A percentile compares a stretch with the other conserved stretches of the same genome.
These are phyloP conservation scores for Euzophera pinguis DNA, from an alignment of 2,888 invertebrate genomes.

Conservation along the genomic window DNA sequence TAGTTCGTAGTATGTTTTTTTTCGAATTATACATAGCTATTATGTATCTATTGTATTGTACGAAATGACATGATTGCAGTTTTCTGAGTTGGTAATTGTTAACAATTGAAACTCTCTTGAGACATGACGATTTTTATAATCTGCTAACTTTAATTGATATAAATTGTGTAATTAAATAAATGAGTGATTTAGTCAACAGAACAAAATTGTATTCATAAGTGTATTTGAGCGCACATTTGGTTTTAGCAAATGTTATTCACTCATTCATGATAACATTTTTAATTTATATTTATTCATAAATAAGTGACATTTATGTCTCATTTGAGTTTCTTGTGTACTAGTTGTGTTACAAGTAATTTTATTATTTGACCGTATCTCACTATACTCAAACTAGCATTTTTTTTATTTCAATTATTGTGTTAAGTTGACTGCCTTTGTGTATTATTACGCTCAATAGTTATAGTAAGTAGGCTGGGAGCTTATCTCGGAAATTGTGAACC, in stretches of 20 bases:
- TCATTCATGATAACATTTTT: neutral
- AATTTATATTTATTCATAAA: neutral
- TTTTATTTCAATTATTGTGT: constrained; percentile 48
- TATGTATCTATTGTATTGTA: constrained; percentile 13
- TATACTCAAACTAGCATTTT: constrained; percentile 74
- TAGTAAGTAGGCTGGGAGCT: constrained; percentile 40
- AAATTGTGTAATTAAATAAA: neutral
- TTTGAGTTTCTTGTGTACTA: constrained; percentile 25
- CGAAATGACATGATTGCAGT: constrained; percentile 15
- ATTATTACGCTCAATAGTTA: constrained; percentile 74
- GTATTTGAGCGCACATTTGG: neutral
- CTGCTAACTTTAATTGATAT: neutral
- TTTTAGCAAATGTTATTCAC: neutral
- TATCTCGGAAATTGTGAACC: constrained; percentile 20
- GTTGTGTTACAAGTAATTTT: constrained; percentile 33
- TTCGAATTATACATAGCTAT: constrained; percentile 17
- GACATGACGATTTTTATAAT: neutral
- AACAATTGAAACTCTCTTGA: neutral
- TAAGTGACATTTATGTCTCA: neutral
- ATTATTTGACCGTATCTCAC: constrained; percentile 54
- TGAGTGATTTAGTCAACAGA: constrained; percentile 1
- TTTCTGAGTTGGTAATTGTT: constrained; percentile 8
- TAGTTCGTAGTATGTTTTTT: constrained; percentile 39
- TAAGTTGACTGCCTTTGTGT: constrained; percentile 72
- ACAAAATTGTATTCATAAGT: constrained; percentile 1